A percentile compares a stretch with the other conserved stretches of the same genome.
Conservation (phyloP, 1,140 invertebrate species). For the Platorchestia sp. region DNA sequence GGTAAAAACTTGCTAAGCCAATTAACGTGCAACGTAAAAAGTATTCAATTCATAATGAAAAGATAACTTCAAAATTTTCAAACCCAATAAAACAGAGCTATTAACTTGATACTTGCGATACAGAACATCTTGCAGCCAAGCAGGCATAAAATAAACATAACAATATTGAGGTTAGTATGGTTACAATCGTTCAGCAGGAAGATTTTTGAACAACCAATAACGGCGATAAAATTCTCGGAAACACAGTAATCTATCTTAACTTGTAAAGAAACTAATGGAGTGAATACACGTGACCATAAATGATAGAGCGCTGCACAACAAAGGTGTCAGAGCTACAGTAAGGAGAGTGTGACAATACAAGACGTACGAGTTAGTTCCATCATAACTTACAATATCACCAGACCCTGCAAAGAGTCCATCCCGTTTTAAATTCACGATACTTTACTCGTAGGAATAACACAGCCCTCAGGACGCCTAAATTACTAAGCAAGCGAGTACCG, state of each 20-base stretch:
- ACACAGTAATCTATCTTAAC: neutral
- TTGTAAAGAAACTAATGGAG: neutral
- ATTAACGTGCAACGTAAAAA: neutral
- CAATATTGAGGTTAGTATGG: neutral
- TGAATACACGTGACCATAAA: neutral
- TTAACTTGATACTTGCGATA: neutral
- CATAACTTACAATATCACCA: neutral
- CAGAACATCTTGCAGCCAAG: neutral
- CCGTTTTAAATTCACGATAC: neutral
- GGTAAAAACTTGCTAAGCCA: neutral
- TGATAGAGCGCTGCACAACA: neutral
- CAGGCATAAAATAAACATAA: neutral
- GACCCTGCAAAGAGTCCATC: neutral
- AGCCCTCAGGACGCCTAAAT: slow-evolving; percentile 37
- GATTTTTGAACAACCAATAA: neutral
- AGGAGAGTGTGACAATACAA: neutral
- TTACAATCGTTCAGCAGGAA: neutral
- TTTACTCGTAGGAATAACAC: slow-evolving; percentile 34
- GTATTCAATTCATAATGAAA: neutral
- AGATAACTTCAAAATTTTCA: neutral
- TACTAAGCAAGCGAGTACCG: slow-evolving; percentile 22
- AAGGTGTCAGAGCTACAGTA: neutral
- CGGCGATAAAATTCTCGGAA: neutral
- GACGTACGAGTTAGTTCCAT: neutral
- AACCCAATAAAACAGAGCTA: neutral